Conservation (phyloP, 53 echinoderm and acorn worm genomes). For the Temnopleurus reevesii region DNA sequence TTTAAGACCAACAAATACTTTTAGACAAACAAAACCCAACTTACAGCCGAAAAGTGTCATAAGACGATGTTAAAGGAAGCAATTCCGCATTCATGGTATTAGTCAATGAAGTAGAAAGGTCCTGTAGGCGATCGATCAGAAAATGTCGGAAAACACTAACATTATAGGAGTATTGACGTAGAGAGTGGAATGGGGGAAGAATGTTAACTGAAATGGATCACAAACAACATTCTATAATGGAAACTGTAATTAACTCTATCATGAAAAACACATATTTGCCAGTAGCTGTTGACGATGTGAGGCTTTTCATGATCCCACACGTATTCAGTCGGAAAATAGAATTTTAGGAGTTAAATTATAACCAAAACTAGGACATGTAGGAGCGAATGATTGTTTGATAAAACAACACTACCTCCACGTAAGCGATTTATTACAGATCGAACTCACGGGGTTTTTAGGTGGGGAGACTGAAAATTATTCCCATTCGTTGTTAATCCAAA, state of each 20-base stretch:
- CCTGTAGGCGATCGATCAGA: background rate
- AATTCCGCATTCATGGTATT: background rate
- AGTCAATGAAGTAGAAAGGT: background rate
- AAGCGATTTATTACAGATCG: too few species aligned
- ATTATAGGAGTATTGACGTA: background rate
- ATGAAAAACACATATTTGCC: background rate
- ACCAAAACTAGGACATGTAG: too few species aligned
- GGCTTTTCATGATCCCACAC: background rate
- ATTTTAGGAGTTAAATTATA: too few species aligned
- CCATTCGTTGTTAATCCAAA: too few species aligned
- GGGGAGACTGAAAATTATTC: too few species aligned
- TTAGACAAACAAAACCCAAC: slow-evolving; percentile 11
- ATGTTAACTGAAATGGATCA: background rate
- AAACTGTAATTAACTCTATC: background rate
- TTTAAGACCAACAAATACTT: slow-evolving; percentile 50
- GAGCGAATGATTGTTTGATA: too few species aligned
- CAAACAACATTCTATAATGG: background rate
- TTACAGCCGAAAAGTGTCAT: slow-evolving; percentile 15
- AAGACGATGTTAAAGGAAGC: slow-evolving; percentile 29
- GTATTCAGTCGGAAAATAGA: background rate
- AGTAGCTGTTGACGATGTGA: background rate
- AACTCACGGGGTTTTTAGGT: too few species aligned
- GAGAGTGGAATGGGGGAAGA: background rate
- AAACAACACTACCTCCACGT: too few species aligned
- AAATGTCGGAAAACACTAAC: background rate